Base-by-base conservation (phyloP, 2,888 invertebrate genomes). In the Pegoplata infirma region DNA sequence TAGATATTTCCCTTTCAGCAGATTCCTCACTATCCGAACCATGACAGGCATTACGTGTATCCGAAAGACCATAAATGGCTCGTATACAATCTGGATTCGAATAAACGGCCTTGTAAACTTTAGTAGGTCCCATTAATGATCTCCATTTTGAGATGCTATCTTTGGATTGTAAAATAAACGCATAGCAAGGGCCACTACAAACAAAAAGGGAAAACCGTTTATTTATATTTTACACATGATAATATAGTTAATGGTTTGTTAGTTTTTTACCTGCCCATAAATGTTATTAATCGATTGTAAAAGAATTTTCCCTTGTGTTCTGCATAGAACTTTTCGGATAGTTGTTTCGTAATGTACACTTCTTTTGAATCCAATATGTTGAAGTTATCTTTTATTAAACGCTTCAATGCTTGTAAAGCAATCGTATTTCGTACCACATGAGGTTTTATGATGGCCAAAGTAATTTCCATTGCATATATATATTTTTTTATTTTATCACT, bases 11-110 rank as follows among this genome's bases (percentile, higher is more conserved):
- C 73, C 92, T 91, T 81, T 90, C 89, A 0, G 94, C 96, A 5
- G 96, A 94, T 84, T 92, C 91, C 49, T 90, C 68, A 68, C 88
- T 91, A 94, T 97, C 97, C 86, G 98, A 97, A 14, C 98, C 98
- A 90, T 98, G 98, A 8, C 95, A 94, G 1, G 96, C 97, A 91
- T 98, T 98, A 84, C 98, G 92, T 0, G 98, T 98, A 87, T 98
- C 98, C 0, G 98, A 96, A 16, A 98, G 90, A 0, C 98, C 98
- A 90, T 94, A 97, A 85, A 91, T 91, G 1, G 96, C 96, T 83
- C 98, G 91, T 79, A 98, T 93, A 64, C 94, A 93, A 66, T 94
- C 88, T 0, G 97, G 97, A 67, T 94, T 92, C 71, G 92, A 92
- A 85, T 93, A 95, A 76, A 96, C 94, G 0, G 96, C 94, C 87